Base-by-base conservation (phyloP, 2,113 vertebrate species). In the Campylomormyrus numenius region DNA sequence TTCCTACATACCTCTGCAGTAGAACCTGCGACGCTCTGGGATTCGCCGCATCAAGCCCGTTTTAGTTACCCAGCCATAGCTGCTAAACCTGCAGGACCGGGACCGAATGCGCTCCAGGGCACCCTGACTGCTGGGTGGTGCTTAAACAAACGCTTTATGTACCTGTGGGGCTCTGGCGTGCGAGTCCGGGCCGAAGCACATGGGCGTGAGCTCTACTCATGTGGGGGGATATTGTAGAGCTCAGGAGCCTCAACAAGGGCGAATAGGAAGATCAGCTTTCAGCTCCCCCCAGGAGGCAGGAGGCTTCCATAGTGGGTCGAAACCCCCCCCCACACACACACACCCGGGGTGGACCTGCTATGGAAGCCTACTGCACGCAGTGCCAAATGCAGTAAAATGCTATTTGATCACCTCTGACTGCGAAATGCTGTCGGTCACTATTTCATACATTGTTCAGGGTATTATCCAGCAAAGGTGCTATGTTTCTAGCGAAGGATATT, bases 341-440 rank as follows among this genome's bases (percentile, higher is more conserved):
- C 39, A 39, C 39, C 39, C 92, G 94, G 53, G 53, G 31, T 24
- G 31, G 15, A 77, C 5, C 35, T 35, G 70, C 27, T 77, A 15
- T 13, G 15, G 24, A 66, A 66, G 27, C n/a, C 10, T 11, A 11
- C n/a, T 70, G 10, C 10, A 70, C 1, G 1, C 52, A 88, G 80
- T n/a, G 88, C 91, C 93, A 90, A 93, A 91, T 83, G n/a, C 74
- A 86, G 4, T 90, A 89, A 93, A 94, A 94, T 91, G 90, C 90
- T 92, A 90, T 85, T 77, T 21, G 89, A 91, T 93, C 92, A 94
- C 91, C 91, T 87, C 49, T 90, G 39, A 91, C 93, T 93, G 91
- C 90, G 90, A 92, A 90, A 42, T 89, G 62, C 89, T 48, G 35
- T 42, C 88, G 87, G 93, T 91, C 15, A 13, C 88, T 88, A 90